Base-by-base conservation (phyloP, 2,888 invertebrate genomes). In the Itoplectis maculator region DNA sequence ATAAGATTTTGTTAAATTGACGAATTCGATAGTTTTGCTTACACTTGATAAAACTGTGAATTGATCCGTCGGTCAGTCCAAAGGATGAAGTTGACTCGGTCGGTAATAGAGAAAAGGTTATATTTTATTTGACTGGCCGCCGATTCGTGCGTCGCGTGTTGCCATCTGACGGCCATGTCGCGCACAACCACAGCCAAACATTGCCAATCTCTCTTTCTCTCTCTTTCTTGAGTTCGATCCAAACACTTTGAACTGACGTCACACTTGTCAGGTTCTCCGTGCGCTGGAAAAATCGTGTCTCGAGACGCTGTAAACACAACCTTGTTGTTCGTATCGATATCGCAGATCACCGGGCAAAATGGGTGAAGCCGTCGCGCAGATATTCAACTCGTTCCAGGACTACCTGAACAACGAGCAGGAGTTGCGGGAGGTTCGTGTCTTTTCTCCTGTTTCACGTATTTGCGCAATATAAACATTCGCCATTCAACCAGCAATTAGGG, bases 331-430 rank as follows among this genome's bases (percentile, higher is more conserved):
- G 7, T 47, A 23, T 11, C 6, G 42, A 56, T n/a, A 37, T n/a
- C n/a, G n/a, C 8, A 49, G 8, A 59, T 35, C 42, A 66, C 23
- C 5, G 3, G 29, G 7, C 11, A 92, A 88, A 85, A 94, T 94
- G 94, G 91, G 93, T 75, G 93, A 94, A 86, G 92, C 93, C 75
- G 93, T 95, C 61, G 93, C 94, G 78, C 93, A 94, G 80, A 94
- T 96, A 88, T 97, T 98, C 91, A 94, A 95, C 70, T 95, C 95
- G 29, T 98, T 97, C 91, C 97, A 97, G 90, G 95, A 96, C 82
- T 95, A 95, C 91, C 93, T 98, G 42, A 96, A 96, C 87, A 93
- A 94, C 13, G 98, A 98, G 89, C 97, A 97, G 91, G 96, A 96
- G 90, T 91, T 95, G 51, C 95, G 97, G 83, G 98, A 98, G 95